phyloP scores from a whole-genome alignment of 2,113 vertebrate species.

The Vicugna pacos region DNA sequence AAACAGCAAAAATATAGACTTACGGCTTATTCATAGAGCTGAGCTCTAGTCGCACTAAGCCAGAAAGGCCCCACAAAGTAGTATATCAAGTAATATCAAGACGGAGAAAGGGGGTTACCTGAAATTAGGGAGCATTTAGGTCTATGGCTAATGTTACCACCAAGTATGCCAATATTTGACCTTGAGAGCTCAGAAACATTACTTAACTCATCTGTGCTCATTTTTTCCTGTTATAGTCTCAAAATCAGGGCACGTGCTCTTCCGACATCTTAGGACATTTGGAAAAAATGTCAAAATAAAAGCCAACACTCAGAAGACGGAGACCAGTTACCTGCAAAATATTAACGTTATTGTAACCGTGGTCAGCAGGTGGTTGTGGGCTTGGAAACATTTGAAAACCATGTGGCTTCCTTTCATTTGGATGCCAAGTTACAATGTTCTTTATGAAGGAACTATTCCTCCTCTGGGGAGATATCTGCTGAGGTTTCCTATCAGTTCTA shows the following conservation, averaged over 20 bases:
- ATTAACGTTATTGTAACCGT: not conserved
- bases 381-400: not conserved
- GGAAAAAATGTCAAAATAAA: conserved; percentile 26
- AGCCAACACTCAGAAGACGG: not conserved
- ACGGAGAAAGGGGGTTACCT: not conserved
- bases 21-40: not conserved
- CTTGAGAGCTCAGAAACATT: not conserved
- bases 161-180: conserved; percentile 28
- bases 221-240: not conserved
- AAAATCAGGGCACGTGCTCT: not conserved
- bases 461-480: not conserved
- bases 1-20: not conserved
- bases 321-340: not conserved
- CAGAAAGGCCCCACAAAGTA: not conserved
- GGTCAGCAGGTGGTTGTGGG: not conserved
- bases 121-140: not conserved
- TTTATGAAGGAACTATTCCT: not conserved
- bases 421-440: not conserved
- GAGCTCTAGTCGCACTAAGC: not conserved
- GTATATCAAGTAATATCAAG: not conserved
- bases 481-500: not conserved
- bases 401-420: not conserved
- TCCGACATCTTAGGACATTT: not conserved
- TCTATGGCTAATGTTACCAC: not conserved
- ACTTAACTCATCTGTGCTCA: not conserved